Percentiles rank a stretch among this genome's conserved stretches.
phyloP scores from a whole-genome alignment of 2,797 vertebrate species.

The Hylomyscus alleni region DNA sequence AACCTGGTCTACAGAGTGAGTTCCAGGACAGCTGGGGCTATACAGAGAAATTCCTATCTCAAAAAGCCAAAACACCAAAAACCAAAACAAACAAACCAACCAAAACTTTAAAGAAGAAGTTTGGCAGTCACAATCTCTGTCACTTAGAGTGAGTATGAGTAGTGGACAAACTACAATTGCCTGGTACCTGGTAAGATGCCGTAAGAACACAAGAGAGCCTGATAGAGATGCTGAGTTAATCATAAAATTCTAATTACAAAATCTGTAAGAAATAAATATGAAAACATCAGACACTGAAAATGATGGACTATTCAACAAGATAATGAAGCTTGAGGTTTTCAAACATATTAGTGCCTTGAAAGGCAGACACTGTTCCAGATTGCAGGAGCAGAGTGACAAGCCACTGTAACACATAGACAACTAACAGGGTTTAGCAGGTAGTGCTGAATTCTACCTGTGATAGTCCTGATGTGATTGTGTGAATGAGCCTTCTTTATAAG shows the following conservation, averaged over 20 bases:
- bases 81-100: background rate
- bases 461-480: background rate
- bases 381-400: conserved; percentile 22
- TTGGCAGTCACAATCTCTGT: conserved; percentile 28
- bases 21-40: background rate
- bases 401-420: conserved; percentile 39
- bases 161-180: conserved; percentile 45
- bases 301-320: conserved; percentile 37
- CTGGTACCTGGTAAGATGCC: background rate
- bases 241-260: conserved; percentile 7
- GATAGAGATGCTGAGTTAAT: background rate
- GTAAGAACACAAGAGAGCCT: background rate
- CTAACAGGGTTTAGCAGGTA: background rate
- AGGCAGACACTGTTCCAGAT: conserved; percentile 17
- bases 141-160: conserved; percentile 20
- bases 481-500: background rate
- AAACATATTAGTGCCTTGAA: conserved; percentile 29
- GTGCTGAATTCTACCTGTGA: conserved; percentile 41
- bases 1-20: background rate
- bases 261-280: conserved; percentile 10
- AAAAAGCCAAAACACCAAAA: background rate
- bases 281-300: conserved; percentile 52
- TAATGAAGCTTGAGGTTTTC: conserved; percentile 43
- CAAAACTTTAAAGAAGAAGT: background rate
- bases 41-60: background rate